phyloP scores from a whole-genome alignment of 2,888 invertebrate genomes.

The Amphipoea oculea region DNA sequence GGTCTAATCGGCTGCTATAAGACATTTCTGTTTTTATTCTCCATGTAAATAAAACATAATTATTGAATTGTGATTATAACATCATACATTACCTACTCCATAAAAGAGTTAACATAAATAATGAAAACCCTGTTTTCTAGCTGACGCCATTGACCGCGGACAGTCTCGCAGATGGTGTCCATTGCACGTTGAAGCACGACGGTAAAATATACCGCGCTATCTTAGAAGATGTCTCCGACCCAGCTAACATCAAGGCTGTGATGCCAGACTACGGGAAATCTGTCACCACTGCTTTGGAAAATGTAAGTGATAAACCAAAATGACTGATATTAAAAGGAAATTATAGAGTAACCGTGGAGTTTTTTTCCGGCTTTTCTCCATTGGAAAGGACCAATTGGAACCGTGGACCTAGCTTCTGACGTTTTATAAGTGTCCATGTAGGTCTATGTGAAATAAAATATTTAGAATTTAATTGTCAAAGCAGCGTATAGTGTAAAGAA shows the following conservation, averaged over 20 bases:
- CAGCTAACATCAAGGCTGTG: slow-evolving; percentile 75
- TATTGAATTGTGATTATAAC: background rate
- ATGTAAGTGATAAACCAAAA: slow-evolving; percentile 73
- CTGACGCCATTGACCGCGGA: slow-evolving; percentile 80
- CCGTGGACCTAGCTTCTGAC: background rate
- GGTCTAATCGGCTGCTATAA: background rate
- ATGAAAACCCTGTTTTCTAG: slow-evolving; percentile 64
- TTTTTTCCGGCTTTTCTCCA: slow-evolving; percentile 11
- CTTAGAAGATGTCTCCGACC: slow-evolving; percentile 78
- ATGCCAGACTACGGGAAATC: slow-evolving; percentile 85
- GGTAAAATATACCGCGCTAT: slow-evolving; percentile 84
- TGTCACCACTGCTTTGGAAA: slow-evolving; percentile 79
- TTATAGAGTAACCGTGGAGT: background rate
- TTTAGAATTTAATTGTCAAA: background rate
- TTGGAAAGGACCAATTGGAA: background rate
- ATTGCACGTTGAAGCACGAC: slow-evolving; percentile 84
- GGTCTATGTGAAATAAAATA: background rate
- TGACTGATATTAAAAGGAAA: background rate
- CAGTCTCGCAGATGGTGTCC: slow-evolving; percentile 79
- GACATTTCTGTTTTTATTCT: background rate
- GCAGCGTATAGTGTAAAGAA: background rate
- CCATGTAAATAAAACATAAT: background rate
- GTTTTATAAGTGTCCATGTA: background rate
- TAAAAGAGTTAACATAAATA: background rate
- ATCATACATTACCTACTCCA: background rate